Percentiles rank a stretch among this genome's conserved stretches.
Evolutionary conservation across 2,888 invertebrate species (phyloP).

Genomic region (Philopedon plagiatum): DNA sequence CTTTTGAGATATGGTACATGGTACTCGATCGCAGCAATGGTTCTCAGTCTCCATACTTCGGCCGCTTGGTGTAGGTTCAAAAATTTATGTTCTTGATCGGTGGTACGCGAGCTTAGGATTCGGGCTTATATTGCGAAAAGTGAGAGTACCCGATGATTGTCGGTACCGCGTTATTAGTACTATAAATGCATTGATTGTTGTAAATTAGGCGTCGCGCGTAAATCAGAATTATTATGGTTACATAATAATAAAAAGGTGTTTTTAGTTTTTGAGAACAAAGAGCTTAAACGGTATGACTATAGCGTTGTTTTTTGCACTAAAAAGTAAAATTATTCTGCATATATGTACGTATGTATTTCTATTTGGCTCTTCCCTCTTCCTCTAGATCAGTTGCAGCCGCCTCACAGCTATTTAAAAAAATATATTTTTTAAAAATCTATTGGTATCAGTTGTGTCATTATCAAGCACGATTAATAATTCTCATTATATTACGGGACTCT

Average conservation of each 20-base stretch:
- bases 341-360: too few relatives aligned
- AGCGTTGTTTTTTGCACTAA: too few relatives aligned
- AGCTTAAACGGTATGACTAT: too few relatives aligned
- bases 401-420: too few relatives aligned
- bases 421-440: too few relatives aligned
- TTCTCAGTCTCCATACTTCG: constrained; percentile 37
- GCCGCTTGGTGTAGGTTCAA: constrained; percentile 21
- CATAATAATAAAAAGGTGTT: background rate
- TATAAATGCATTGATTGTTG: constrained; percentile 9
- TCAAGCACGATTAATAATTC: too few relatives aligned
- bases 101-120: background rate
- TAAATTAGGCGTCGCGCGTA: background rate
- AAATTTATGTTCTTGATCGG: background rate
- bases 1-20: constrained; percentile 27
- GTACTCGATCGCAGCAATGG: constrained; percentile 22
- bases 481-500: too few relatives aligned
- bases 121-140: constrained; percentile 20
- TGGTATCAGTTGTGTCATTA: too few relatives aligned
- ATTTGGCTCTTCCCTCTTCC: too few relatives aligned
- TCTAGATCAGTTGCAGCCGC: too few relatives aligned
- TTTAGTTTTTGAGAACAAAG: too few relatives aligned
- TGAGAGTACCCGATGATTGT: constrained; percentile 22
- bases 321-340: too few relatives aligned
- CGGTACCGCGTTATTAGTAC: constrained; percentile 22
- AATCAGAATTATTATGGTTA: background rate